Conservation (phyloP, 2,888 invertebrate species). For the Sphaerophoria rueppellii region DNA sequence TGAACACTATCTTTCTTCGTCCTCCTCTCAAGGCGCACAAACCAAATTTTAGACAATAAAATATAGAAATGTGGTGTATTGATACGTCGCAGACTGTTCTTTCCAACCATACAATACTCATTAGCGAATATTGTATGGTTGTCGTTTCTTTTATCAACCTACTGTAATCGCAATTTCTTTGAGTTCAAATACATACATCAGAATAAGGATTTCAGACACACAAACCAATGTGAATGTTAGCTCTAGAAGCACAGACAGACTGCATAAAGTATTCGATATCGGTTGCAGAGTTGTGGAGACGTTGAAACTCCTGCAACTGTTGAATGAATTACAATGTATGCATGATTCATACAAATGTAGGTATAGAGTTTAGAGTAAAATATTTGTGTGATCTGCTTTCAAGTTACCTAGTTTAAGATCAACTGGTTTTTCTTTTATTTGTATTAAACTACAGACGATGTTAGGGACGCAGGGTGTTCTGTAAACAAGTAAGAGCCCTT, state of each 20-base stretch:
- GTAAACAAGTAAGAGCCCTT: not conserved
- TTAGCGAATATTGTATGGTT: slow-evolving; percentile 31
- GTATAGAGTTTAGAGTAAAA: slow-evolving; percentile 3
- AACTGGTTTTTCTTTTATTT: slow-evolving; percentile 17
- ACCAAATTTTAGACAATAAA: not conserved
- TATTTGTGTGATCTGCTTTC: slow-evolving; percentile 61
- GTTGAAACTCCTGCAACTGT: slow-evolving; percentile 22
- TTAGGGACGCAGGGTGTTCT: not conserved
- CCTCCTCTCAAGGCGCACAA: too few species aligned
- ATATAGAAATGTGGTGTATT: not conserved
- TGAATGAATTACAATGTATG: slow-evolving; percentile 58
- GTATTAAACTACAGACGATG: not conserved
- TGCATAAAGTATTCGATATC: slow-evolving; percentile 29
- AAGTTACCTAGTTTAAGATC: slow-evolving; percentile 62
- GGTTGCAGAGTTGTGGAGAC: not conserved
- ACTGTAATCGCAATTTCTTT: slow-evolving; percentile 15
- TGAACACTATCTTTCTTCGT: too few species aligned
- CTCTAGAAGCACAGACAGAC: slow-evolving; percentile 25
- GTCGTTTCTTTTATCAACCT: not conserved
- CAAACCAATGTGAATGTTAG: slow-evolving; percentile 37
- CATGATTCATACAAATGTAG: slow-evolving; percentile 1
- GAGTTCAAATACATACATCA: slow-evolving; percentile 24
- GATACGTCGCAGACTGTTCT: slow-evolving; percentile 32
- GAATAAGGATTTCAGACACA: slow-evolving; percentile 51
- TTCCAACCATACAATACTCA: slow-evolving; percentile 20